These are phyloP conservation scores for Hiodon alosoides DNA, from an alignment of 2,113 vertebrate genomes.

Conservation along the genomic window DNA sequence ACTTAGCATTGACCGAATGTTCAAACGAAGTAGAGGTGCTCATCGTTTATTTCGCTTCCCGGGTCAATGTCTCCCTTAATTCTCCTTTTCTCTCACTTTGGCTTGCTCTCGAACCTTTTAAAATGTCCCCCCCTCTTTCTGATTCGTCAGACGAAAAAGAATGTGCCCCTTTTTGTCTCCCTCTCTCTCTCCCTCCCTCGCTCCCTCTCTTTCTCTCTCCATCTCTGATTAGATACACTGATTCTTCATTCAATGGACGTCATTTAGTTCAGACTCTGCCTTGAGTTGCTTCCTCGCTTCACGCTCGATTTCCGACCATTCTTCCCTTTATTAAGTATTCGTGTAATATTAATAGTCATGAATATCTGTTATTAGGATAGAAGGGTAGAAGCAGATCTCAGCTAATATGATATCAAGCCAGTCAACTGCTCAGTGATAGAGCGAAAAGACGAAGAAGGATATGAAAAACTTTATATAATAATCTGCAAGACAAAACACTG, in stretches of 20 bases:
- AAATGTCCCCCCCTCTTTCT: slow-evolving; percentile 83
- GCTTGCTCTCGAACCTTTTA: slow-evolving; percentile 93
- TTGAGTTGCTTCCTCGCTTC: slow-evolving; percentile 95
- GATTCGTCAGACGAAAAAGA: slow-evolving; percentile 90
- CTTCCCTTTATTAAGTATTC: slow-evolving; percentile 90
- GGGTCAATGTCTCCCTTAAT: slow-evolving; percentile 53
- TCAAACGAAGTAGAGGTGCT: slow-evolving; percentile 64
- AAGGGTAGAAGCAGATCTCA: slow-evolving; percentile 74
- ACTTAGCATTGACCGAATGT: slow-evolving; percentile 58
- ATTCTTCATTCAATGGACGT: slow-evolving; percentile 99
- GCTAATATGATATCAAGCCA: slow-evolving; percentile 82
- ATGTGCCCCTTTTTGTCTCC: slow-evolving; percentile 82
- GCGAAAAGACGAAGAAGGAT: slow-evolving; percentile 67
- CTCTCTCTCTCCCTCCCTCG: slow-evolving; percentile 56
- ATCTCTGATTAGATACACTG: slow-evolving; percentile 97
- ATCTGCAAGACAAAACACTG: slow-evolving; percentile 59
- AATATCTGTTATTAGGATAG: slow-evolving; percentile 90
- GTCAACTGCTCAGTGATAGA: slow-evolving; percentile 75
- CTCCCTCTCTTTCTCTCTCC: slow-evolving; percentile 70
- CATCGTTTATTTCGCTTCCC: slow-evolving; percentile 61
- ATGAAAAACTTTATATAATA: slow-evolving; percentile 64
- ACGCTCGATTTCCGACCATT: slow-evolving; percentile 95
- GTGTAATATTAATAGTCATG: slow-evolving; percentile 97
- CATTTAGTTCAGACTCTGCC: slow-evolving; percentile 95
- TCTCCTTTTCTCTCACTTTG: slow-evolving; percentile 83